Percentiles rank a stretch among this genome's conserved stretches.
phyloP scores from a whole-genome alignment of 1,140 invertebrate genomes.

The Aphelenchoides fujianensis region DNA sequence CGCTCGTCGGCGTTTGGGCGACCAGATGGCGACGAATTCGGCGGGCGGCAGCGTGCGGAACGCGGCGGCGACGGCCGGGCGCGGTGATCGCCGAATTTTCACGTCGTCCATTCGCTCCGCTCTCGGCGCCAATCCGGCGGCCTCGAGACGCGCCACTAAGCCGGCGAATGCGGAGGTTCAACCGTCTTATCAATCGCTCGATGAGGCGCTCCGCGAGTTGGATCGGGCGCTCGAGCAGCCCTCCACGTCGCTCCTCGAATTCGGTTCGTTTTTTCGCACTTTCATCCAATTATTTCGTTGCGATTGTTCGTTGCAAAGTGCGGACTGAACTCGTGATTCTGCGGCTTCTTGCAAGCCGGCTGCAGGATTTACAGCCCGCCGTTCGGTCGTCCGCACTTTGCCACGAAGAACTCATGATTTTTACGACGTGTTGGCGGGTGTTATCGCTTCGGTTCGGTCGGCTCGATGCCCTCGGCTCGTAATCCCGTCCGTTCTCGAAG shows the following conservation, averaged over 20 bases:
- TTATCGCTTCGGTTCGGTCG: no score
- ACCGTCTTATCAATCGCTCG: neutral
- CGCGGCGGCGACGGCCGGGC: no score
- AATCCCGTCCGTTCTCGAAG: no score
- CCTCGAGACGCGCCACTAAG: neutral
- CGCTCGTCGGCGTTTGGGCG: no score
- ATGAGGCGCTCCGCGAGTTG: constrained; percentile 5
- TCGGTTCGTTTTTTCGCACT: constrained; percentile 15
- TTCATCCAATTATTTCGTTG: constrained; percentile 18
- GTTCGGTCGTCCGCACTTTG: neutral
- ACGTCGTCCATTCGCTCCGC: neutral
- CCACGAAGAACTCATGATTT: no score
- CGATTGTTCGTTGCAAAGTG: constrained; percentile 12
- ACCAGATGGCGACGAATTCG: no score
- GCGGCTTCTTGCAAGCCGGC: neutral
- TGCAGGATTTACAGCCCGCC: constrained; percentile 6
- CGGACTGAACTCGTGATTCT: neutral
- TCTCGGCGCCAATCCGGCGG: neutral
- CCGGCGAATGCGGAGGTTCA: neutral
- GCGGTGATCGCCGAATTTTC: constrained; percentile 5
- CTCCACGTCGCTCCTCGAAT: neutral
- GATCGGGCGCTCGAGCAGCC: constrained; percentile 10
- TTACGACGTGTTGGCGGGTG: no score
- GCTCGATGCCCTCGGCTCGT: no score
- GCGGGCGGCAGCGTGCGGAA: no score